Conservation (phyloP, 1,140 invertebrate genomes). For the Coptotermes formosanus region DNA sequence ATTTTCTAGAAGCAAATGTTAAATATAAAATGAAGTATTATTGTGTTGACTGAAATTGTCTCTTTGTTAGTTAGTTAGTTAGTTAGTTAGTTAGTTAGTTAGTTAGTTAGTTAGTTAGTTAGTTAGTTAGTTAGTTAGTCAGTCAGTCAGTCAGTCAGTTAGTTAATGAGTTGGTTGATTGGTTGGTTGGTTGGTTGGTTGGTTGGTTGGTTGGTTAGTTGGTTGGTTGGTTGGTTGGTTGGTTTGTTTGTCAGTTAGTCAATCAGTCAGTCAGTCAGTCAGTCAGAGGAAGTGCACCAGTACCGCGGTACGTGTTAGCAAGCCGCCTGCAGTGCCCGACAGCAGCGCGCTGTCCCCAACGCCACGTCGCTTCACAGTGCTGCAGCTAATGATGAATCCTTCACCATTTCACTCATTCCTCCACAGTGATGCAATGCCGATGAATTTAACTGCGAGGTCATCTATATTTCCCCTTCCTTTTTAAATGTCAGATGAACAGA, state of each 20-base stretch:
- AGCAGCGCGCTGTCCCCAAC: too few relatives aligned
- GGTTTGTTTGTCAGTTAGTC: too few relatives aligned
- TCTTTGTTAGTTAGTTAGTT: slow-evolving; percentile 22
- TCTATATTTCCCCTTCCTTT: background rate
- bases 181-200: slow-evolving; percentile 11
- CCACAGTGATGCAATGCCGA: background rate
- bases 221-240: background rate
- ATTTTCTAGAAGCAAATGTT: too few relatives aligned
- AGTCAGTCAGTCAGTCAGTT: too few relatives aligned
- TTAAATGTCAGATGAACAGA: slow-evolving; percentile 16
- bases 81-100: slow-evolving; percentile 25
- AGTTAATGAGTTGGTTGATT: too few relatives aligned
- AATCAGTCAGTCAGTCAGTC: too few relatives aligned
- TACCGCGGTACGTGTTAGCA: too few relatives aligned
- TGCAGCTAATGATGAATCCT: background rate
- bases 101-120: slow-evolving; percentile 25
- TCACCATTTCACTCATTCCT: background rate
- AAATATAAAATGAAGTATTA: too few relatives aligned
- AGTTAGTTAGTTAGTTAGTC: background rate
- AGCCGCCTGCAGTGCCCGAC: too few relatives aligned
- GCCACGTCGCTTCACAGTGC: too few relatives aligned
- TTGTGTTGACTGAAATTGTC: too few relatives aligned
- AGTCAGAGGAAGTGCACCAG: too few relatives aligned
- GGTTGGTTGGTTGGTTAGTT: slow-evolving; percentile 17
- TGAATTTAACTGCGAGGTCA: background rate